Evolutionary conservation across 2,888 invertebrate species (phyloP).

Genomic region (Ferrisia virgata): DNA sequence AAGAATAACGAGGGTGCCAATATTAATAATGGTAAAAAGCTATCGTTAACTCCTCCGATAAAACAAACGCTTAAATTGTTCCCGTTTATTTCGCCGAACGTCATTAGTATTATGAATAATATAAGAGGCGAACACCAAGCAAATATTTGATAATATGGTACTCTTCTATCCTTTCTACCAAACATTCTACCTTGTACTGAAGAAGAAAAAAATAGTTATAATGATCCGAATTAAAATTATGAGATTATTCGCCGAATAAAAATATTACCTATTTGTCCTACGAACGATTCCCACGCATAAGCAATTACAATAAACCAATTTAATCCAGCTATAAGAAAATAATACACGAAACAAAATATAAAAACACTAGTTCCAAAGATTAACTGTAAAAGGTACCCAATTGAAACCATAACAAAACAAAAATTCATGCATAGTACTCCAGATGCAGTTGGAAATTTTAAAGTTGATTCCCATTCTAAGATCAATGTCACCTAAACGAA

Average conservation of each 20-base stretch:
- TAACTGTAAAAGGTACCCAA: constrained; percentile 91
- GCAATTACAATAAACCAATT: constrained; percentile 94
- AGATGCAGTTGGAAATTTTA: constrained; percentile 79
- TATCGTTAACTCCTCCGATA: constrained; percentile 77
- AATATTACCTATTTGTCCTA: constrained; percentile 70
- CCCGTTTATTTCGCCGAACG: constrained; percentile 85
- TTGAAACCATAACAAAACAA: constrained; percentile 81
- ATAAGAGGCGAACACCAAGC: constrained; percentile 90
- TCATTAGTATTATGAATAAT: constrained; percentile 84
- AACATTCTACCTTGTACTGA: constrained; percentile 68
- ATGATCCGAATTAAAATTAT: neutral
- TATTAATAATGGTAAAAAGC: constrained; percentile 68
- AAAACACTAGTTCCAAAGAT: constrained; percentile 76
- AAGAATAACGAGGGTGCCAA: constrained; percentile 70
- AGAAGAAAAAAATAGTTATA: neutral
- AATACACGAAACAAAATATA: constrained; percentile 88
- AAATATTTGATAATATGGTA: constrained; percentile 86
- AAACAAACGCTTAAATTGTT: constrained; percentile 93
- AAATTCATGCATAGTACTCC: constrained; percentile 91
- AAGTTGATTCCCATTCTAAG: constrained; percentile 89
- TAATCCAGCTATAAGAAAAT: constrained; percentile 85
- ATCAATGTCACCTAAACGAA: constrained; percentile 68
- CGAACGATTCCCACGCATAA: constrained; percentile 86
- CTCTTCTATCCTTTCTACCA: constrained; percentile 83
- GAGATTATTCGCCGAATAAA: too few relatives aligned